Percentiles rank a stretch among this genome's conserved stretches.
These are phyloP conservation scores for Meles meles DNA, from an alignment of 2,113 vertebrate genomes.

Conservation along the genomic window DNA sequence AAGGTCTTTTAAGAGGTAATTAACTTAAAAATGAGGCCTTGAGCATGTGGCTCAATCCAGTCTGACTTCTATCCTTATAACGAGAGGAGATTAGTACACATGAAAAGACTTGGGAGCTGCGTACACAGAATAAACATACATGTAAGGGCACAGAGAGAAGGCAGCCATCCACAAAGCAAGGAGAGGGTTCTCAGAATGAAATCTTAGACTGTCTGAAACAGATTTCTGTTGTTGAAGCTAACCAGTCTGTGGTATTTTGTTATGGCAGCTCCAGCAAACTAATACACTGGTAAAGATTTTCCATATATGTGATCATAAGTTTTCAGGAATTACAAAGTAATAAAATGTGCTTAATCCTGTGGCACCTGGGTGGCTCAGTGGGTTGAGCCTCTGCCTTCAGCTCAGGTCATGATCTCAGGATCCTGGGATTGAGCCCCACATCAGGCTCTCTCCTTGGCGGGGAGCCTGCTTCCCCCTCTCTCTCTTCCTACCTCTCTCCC, in stretches of 20 bases:
- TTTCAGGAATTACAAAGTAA: background rate
- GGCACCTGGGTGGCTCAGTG: too few species aligned
- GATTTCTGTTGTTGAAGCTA: background rate
- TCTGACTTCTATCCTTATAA: background rate
- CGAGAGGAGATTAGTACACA: background rate
- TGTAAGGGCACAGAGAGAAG: background rate
- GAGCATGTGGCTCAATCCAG: background rate
- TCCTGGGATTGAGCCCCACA: too few species aligned
- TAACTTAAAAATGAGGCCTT: background rate
- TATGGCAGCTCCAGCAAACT: background rate
- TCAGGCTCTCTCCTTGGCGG: too few species aligned
- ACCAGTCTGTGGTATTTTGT: background rate
- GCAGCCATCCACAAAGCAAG: too few species aligned
- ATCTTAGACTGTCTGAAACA: background rate
- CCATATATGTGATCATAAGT: background rate
- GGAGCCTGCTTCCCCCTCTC: too few species aligned
- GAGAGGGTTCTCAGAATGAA: background rate
- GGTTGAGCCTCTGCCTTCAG: too few species aligned
- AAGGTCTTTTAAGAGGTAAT: background rate
- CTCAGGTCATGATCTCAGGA: too few species aligned
- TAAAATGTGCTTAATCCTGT: background rate
- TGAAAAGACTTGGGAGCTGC: background rate
- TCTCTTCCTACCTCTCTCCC: too few species aligned
- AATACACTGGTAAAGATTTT: background rate
- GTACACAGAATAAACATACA: background rate